phyloP scores from a whole-genome alignment of 2,113 vertebrate species.

The Corythornis vintsioides region DNA sequence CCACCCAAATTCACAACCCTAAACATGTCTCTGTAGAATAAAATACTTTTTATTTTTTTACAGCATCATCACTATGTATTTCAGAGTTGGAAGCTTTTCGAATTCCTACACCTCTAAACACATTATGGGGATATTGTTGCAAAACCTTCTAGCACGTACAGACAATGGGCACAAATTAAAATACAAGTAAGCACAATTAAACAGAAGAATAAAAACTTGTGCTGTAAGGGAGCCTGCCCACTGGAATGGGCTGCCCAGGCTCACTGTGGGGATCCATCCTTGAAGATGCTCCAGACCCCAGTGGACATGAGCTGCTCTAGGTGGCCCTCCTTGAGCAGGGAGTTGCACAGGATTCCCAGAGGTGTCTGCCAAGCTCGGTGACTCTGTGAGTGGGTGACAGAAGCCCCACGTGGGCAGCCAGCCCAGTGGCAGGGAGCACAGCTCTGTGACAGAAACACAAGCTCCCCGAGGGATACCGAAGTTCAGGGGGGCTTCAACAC shows the following conservation, averaged over 20 bases:
- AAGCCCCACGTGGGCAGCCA: not conserved
- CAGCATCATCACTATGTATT: not conserved
- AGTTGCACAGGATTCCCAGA: not conserved
- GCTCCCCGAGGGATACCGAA: not conserved
- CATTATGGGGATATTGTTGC: accelerated
- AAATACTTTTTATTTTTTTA: not conserved
- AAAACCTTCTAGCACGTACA: accelerated
- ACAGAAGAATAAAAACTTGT: not conserved
- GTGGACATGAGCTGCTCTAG: not conserved
- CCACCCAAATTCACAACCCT: not conserved
- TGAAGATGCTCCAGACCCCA: not conserved
- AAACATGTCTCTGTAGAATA: not conserved
- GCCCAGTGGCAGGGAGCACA: not conserved
- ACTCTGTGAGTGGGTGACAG: not conserved
- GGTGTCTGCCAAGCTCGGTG: not conserved
- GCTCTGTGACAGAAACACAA: not conserved
- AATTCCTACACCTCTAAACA: not conserved
- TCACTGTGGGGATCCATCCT: too few species aligned
- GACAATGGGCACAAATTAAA: not conserved
- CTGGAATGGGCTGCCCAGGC: too few species aligned
- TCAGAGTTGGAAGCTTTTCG: not conserved
- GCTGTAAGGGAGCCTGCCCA: not conserved
- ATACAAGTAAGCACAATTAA: not conserved
- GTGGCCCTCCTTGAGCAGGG: not conserved
- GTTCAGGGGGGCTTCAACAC: not conserved